A percentile compares a stretch with the other conserved stretches of the same genome.
Conservation (phyloP, 2,113 vertebrate genomes). For the Cichladusa arquata region DNA sequence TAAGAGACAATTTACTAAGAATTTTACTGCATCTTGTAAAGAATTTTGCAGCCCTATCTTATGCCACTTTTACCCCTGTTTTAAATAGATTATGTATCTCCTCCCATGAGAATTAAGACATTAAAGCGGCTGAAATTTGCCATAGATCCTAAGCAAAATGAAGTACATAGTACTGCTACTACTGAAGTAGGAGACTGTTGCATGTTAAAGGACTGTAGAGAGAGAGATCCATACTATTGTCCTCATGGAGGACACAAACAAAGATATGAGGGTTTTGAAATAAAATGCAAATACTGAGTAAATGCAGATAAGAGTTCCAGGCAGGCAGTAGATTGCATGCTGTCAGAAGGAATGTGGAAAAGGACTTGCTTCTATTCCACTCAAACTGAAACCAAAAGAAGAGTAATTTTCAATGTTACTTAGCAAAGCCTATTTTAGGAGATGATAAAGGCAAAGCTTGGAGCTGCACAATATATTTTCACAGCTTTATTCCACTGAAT, state of each 20-base stretch:
- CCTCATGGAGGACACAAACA: not conserved
- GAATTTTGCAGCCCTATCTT: not conserved
- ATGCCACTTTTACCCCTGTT: not conserved
- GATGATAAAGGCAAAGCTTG: slow-evolving; percentile 42
- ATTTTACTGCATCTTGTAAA: not conserved
- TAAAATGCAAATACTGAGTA: not conserved
- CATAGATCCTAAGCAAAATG: not conserved
- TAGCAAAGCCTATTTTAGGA: slow-evolving; percentile 15
- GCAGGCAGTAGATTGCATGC: not conserved
- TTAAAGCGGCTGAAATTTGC: not conserved
- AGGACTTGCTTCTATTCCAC: not conserved
- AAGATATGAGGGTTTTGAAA: not conserved
- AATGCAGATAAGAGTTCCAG: not conserved
- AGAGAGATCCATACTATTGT: not conserved
- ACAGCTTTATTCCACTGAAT: slow-evolving; percentile 20
- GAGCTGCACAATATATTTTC: slow-evolving; percentile 21
- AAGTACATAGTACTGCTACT: not conserved
- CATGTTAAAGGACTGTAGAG: not conserved
- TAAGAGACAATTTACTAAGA: not conserved
- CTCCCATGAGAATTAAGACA: not conserved
- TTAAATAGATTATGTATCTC: not conserved
- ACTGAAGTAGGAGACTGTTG: not conserved
- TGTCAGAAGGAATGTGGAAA: not conserved
- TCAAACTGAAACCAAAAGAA: not conserved
- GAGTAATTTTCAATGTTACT: slow-evolving; percentile 4